These are phyloP conservation scores for Channa argus DNA, from an alignment of 2,113 vertebrate species.

Conservation along the genomic window DNA sequence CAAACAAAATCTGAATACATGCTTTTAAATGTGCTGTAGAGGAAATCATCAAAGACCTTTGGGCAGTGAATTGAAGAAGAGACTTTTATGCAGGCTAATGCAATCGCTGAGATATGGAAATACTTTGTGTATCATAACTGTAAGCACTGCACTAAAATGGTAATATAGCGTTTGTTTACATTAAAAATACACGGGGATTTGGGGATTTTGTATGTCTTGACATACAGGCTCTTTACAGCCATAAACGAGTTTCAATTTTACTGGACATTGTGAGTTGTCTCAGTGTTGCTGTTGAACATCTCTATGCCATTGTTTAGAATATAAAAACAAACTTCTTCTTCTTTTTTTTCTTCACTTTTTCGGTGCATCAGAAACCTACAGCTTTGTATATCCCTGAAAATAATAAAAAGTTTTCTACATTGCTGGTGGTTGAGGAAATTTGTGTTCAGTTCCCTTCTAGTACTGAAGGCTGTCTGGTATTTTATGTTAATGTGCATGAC, in stretches of 20 bases:
- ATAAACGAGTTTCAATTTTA: neutral
- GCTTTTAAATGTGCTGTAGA: slow-evolving; percentile 20
- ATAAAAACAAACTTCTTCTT: too few relatives aligned
- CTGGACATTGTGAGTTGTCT: neutral
- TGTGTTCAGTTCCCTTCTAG: neutral
- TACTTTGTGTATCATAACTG: neutral
- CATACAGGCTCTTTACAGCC: neutral
- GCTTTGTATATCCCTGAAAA: neutral
- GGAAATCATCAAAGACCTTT: slow-evolving; percentile 18
- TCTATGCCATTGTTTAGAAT: neutral
- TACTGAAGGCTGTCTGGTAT: slow-evolving; percentile 14
- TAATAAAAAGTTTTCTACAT: too few relatives aligned
- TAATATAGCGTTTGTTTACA: too few relatives aligned
- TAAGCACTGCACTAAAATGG: neutral
- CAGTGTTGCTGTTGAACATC: neutral
- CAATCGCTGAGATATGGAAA: neutral
- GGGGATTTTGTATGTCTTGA: neutral
- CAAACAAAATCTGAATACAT: slow-evolving; percentile 13
- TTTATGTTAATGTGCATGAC: slow-evolving; percentile 10
- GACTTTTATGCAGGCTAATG: neutral
- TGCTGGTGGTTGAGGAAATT: neutral
- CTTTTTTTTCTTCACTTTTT: too few relatives aligned
- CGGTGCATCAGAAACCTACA: too few relatives aligned
- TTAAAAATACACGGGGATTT: too few relatives aligned
- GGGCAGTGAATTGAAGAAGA: neutral